A percentile compares a stretch with the other conserved stretches of the same genome.
phyloP scores from a whole-genome alignment of 2,888 invertebrate genomes.

The Lasioglossum villosulum region DNA sequence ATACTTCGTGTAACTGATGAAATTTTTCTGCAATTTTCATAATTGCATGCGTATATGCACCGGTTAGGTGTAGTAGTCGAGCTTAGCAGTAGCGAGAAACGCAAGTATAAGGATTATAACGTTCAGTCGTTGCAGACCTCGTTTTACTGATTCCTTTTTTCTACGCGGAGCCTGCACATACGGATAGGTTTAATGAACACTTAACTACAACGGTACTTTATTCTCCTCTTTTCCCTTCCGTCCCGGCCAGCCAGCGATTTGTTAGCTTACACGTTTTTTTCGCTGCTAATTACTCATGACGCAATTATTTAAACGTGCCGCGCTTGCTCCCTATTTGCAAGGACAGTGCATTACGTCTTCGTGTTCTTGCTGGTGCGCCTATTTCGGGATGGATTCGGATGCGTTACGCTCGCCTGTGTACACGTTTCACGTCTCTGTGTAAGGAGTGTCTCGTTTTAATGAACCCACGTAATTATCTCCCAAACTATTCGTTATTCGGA shows the following conservation, averaged over 20 bases:
- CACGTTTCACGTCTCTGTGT: background rate
- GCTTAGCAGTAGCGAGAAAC: slow-evolving; percentile 8
- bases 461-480: slow-evolving; percentile 6
- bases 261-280: background rate
- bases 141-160: slow-evolving; percentile 21
- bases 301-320: slow-evolving; percentile 24
- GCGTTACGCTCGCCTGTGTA: background rate
- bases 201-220: slow-evolving; percentile 44
- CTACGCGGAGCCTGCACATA: background rate
- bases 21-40: no score
- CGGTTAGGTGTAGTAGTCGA: background rate
- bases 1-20: no score
- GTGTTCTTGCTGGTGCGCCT: background rate
- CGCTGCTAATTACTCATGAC: slow-evolving; percentile 42
- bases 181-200: slow-evolving; percentile 54
- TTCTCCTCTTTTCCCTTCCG: slow-evolving; percentile 9
- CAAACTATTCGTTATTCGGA: background rate
- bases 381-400: background rate
- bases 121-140: slow-evolving; percentile 1
- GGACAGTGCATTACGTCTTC: slow-evolving; percentile 7
- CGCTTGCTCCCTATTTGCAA: background rate
- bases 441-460: background rate
- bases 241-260: slow-evolving; percentile 13
- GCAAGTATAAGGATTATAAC: slow-evolving; percentile 21
- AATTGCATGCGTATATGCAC: background rate